A percentile compares a stretch with the other conserved stretches of the same genome.
Conservation (phyloP, 2,888 invertebrate species). For the Dryobota labecula region DNA sequence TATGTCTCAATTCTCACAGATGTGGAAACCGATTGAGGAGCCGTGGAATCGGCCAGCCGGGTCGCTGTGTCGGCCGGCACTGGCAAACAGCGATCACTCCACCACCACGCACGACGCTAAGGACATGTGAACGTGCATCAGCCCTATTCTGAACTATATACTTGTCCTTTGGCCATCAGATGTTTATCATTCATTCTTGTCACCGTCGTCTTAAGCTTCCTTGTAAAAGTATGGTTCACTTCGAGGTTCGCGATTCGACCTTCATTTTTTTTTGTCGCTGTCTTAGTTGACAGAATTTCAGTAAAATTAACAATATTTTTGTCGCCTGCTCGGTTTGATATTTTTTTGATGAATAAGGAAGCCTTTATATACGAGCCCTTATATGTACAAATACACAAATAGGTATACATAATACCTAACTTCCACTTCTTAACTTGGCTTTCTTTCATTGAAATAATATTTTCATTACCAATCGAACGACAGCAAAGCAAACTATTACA, state of each 20-base stretch:
- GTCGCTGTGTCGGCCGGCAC: conserved; percentile 84
- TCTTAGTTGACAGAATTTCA: not conserved
- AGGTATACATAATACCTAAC: not conserved
- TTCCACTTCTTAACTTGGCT: no score
- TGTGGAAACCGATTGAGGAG: conserved; percentile 67
- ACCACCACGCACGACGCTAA: conserved; percentile 71
- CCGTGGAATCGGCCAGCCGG: conserved; percentile 81
- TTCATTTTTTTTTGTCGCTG: not conserved
- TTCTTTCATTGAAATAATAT: not conserved
- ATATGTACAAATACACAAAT: not conserved
- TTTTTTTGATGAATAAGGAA: conserved; percentile 2
- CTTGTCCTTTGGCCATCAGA: conserved; percentile 40
- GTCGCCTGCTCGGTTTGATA: not conserved
- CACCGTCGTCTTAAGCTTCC: conserved; percentile 23
- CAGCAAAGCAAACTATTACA: not conserved
- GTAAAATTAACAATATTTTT: not conserved
- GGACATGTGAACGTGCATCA: conserved; percentile 78
- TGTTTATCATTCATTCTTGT: conserved; percentile 32
- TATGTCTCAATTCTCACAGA: conserved; percentile 73
- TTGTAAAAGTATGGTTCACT: conserved; percentile 2
- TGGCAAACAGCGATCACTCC: conserved; percentile 70
- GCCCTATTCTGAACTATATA: conserved; percentile 73
- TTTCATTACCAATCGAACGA: not conserved
- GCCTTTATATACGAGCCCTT: not conserved
- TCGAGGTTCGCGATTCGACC: not conserved